Evolutionary conservation across 2,797 vertebrate genomes (phyloP).

Genomic region (Chrysolophus pictus): DNA sequence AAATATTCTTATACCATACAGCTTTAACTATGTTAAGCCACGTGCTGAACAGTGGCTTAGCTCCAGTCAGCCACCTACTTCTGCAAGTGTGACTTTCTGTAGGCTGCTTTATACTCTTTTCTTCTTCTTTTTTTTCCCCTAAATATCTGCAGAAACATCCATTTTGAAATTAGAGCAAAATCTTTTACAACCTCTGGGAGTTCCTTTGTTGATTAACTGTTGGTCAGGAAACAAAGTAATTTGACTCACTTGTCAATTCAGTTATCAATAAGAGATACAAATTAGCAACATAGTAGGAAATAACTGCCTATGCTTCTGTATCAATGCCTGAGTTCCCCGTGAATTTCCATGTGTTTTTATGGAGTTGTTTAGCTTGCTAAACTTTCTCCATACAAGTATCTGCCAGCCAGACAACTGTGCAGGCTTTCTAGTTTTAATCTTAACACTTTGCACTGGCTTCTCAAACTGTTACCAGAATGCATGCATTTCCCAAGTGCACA

Average conservation of each 20-base stretch:
- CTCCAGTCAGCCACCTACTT: slow-evolving; percentile 55
- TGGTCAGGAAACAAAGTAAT: background rate
- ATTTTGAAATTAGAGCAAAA: slow-evolving; percentile 9
- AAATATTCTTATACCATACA: background rate
- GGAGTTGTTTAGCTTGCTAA: background rate
- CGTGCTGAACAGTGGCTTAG: slow-evolving; percentile 32
- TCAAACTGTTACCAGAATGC: background rate
- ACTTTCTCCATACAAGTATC: background rate
- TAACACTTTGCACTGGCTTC: background rate
- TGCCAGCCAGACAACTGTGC: background rate
- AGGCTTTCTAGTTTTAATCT: background rate
- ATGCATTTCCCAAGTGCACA: background rate
- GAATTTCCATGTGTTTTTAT: background rate
- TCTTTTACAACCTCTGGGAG: background rate
- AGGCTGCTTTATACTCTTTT: background rate
- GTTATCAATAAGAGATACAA: slow-evolving; percentile 3
- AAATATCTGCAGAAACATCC: slow-evolving; percentile 24
- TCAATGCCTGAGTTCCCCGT: background rate
- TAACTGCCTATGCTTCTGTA: background rate
- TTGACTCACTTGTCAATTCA: slow-evolving; percentile 22
- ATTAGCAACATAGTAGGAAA: background rate
- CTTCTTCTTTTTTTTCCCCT: background rate
- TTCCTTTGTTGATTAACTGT: background rate
- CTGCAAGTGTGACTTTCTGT: slow-evolving; percentile 22
- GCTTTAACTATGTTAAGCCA: slow-evolving; percentile 14